These are phyloP conservation scores for Carterocephalus palaemon DNA, from an alignment of 2,888 invertebrate species.

Conservation along the genomic window DNA sequence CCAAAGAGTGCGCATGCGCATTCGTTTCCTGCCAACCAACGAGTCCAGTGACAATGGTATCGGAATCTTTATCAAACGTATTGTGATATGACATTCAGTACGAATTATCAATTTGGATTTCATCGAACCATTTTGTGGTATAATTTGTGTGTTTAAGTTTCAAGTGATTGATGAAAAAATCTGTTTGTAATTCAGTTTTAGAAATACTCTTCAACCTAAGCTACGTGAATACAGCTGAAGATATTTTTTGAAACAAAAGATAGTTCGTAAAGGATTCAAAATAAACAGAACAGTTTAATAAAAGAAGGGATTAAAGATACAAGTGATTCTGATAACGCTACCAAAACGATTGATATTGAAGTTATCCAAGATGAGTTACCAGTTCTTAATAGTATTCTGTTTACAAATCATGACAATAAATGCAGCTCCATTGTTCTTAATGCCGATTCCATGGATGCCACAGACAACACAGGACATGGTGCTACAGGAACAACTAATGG, in stretches of 20 bases:
- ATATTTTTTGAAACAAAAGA: too few species aligned
- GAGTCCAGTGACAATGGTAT: conserved; percentile 14
- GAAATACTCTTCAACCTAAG: too few species aligned
- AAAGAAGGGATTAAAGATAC: neutral
- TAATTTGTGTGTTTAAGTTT: too few species aligned
- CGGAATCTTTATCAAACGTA: conserved; percentile 13
- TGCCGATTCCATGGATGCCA: conserved; percentile 31
- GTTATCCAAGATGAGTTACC: conserved; percentile 10
- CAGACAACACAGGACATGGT: conserved; percentile 37
- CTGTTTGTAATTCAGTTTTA: too few species aligned
- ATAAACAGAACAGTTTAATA: too few species aligned
- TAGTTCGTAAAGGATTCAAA: too few species aligned
- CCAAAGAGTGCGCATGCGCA: conserved; percentile 26
- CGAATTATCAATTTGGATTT: too few species aligned
- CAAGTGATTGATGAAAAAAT: too few species aligned
- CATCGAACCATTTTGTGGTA: too few species aligned
- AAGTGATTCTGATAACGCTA: neutral
- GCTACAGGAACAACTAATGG: conserved; percentile 41
- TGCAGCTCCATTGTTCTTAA: conserved; percentile 46
- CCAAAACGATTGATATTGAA: neutral
- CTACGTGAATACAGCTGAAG: too few species aligned
- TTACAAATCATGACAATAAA: conserved; percentile 35
- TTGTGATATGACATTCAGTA: conserved; percentile 1
- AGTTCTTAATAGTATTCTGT: conserved; percentile 13
- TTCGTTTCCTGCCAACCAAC: conserved; percentile 26